Conservation (phyloP, 2,888 invertebrate species). For the Perdita meconis region DNA sequence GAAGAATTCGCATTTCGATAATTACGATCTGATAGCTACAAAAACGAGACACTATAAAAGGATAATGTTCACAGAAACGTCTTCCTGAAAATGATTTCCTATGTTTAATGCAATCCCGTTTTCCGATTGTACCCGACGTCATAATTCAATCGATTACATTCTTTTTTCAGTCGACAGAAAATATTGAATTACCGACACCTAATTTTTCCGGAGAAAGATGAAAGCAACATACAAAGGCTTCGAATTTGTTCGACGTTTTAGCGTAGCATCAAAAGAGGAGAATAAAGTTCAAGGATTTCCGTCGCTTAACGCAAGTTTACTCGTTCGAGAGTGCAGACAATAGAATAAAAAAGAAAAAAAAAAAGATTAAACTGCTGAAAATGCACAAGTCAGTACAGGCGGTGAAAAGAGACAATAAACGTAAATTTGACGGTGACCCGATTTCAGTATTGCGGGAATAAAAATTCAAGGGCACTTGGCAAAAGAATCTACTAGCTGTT, state of each 20-base stretch:
- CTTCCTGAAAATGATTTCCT: constrained; percentile 12
- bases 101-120: background rate
- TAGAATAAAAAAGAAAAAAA: too few species aligned
- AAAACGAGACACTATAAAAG: background rate
- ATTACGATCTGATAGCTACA: constrained; percentile 29
- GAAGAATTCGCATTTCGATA: constrained; percentile 36
- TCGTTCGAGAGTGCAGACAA: background rate
- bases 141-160: background rate
- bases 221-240: background rate
- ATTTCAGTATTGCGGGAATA: background rate
- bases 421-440: background rate
- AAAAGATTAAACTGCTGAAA: background rate
- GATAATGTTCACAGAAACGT: background rate
- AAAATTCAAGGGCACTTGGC: constrained; percentile 27
- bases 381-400: background rate
- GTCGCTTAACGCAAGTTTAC: background rate
- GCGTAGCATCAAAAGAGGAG: background rate
- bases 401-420: background rate
- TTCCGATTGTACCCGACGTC: background rate
- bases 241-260: background rate
- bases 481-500: background rate
- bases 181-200: background rate
- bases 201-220: background rate
- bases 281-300: background rate
- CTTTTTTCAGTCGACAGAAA: background rate